Percentiles rank a stretch among this genome's conserved stretches.
phyloP scores from a whole-genome alignment of 2,113 vertebrate species.

The Vidua chalybeata region DNA sequence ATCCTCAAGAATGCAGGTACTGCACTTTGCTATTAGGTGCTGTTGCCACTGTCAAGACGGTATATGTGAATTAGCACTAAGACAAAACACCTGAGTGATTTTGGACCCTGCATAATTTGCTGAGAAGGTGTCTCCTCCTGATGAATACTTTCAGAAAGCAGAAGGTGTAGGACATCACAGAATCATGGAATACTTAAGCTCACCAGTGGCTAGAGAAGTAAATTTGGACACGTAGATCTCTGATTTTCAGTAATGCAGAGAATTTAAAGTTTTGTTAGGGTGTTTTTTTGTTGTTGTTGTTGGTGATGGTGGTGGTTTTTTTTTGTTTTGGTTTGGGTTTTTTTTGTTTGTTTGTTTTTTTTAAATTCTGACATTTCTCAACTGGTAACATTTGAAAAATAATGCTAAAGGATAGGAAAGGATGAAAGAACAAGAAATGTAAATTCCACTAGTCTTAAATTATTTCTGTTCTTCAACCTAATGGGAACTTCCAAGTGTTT shows the following conservation, averaged over 20 bases:
- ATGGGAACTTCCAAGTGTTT: neutral
- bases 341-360: neutral
- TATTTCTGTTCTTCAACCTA: neutral
- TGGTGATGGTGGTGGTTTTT: neutral
- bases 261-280: neutral
- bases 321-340: neutral
- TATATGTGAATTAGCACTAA: neutral
- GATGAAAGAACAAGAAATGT: neutral
- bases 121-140: neutral
- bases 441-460: neutral
- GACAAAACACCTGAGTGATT: neutral
- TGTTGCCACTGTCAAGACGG: neutral
- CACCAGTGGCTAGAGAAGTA: neutral
- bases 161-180: neutral
- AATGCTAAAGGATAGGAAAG: neutral
- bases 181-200: neutral
- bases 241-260: neutral
- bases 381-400: neutral
- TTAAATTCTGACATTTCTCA: neutral
- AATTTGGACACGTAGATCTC: neutral
- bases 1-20: neutral
- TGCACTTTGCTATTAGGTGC: neutral
- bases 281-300: neutral
- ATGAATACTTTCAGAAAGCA: neutral
- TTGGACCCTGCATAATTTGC: neutral